Percentiles rank a stretch among this genome's conserved stretches.
phyloP scores from a whole-genome alignment of 2,888 invertebrate genomes.

The Phytoseiulus persimilis region DNA sequence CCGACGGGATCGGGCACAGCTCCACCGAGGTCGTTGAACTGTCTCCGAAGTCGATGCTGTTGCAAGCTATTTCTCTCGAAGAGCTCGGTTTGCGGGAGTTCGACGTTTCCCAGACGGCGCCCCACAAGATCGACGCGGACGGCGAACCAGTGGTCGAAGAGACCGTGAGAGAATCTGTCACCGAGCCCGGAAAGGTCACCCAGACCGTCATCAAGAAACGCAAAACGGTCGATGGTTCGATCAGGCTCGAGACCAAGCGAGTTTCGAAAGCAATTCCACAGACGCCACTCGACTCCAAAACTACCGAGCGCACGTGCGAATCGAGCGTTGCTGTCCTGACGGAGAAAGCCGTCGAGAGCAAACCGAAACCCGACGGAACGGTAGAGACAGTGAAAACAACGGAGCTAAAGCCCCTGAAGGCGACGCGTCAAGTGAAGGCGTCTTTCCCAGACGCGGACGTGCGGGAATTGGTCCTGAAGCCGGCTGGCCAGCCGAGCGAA shows the following conservation, averaged over 20 bases:
- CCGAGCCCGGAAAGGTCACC: neutral
- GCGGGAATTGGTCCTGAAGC: neutral
- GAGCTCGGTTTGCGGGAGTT: conserved; percentile 23
- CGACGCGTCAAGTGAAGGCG: neutral
- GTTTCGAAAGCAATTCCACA: neutral
- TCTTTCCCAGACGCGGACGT: neutral
- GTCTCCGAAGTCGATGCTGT: neutral
- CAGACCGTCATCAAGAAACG: neutral
- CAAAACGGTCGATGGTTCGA: neutral
- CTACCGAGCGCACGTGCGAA: neutral
- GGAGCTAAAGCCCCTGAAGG: neutral
- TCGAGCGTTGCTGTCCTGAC: neutral
- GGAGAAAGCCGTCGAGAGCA: neutral
- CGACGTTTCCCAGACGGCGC: neutral
- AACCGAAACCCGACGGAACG: neutral
- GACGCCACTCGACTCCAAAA: neutral
- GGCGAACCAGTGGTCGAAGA: neutral
- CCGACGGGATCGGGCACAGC: neutral
- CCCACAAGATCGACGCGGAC: neutral
- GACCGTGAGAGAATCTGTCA: neutral
- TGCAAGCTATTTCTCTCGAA: neutral
- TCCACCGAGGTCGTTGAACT: neutral
- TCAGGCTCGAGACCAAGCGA: neutral
- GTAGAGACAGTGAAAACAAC: neutral
- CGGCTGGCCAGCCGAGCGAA: neutral